These are phyloP conservation scores for Oligia latruncula DNA, from an alignment of 2,888 invertebrate species.

Conservation along the genomic window DNA sequence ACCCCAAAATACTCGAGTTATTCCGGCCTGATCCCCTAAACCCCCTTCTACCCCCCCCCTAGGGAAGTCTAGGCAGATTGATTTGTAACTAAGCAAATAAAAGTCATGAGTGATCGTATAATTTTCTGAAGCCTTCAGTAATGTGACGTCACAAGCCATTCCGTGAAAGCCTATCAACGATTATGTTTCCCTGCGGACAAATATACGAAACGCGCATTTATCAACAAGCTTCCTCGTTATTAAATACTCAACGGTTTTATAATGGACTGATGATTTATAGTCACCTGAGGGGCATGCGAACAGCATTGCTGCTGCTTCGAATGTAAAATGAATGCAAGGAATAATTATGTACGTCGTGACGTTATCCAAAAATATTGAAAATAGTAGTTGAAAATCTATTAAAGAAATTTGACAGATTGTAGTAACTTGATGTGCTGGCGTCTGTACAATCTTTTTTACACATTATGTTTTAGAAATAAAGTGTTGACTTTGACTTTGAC, in stretches of 20 bases:
- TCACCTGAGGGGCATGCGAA: constrained; percentile 3
- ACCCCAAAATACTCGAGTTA: too few species aligned
- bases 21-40: too few species aligned
- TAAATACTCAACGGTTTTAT: constrained; percentile 52
- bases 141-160: constrained; percentile 19
- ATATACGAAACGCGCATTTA: constrained; percentile 36
- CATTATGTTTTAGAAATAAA: background rate
- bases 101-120: background rate
- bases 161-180: constrained; percentile 32
- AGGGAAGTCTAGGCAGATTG: too few species aligned
- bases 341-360: background rate
- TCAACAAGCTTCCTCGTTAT: constrained; percentile 29
- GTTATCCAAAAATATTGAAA: background rate
- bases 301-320: background rate
- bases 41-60: too few species aligned
- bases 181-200: constrained; percentile 36
- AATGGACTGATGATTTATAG: constrained; percentile 38
- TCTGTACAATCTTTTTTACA: too few species aligned
- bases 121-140: constrained; percentile 10
- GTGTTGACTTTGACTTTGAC: background rate
- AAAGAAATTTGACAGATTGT: too few species aligned
- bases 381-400: too few species aligned
- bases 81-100: too few species aligned
- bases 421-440: too few species aligned
- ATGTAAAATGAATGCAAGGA: background rate